Base-by-base conservation (phyloP, 2,113 vertebrate species). In the Hydrolagus affinis region DNA sequence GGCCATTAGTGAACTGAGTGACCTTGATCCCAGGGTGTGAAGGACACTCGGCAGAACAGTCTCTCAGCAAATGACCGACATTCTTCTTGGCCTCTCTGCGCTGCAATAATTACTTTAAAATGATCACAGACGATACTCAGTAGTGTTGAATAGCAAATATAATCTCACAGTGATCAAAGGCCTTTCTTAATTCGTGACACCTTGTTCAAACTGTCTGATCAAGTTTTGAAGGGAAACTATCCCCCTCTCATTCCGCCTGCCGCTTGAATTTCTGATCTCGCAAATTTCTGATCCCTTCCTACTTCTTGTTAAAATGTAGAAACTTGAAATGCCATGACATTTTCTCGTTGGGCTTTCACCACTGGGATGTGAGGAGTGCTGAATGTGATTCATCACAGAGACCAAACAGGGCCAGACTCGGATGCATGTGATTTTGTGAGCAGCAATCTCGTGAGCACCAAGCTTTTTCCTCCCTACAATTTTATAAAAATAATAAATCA, bases 251-350 rank as follows among this genome's bases (percentile, higher is more conserved):
- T 23, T 76, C 44, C 6, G 44, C 44, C 6, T 44, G 86, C 88
- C 85, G 85, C 0, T 0, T 86, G 88, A 87, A 86, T 88, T 83
- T 91, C 88, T 85, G 85, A 87, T 88, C 80, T 88, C 86, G 85
- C 75, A 86, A 75, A 86, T 73, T 85, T 85, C 68, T 68, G 74
- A 28, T 86, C 14, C 73, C 86, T 78, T n/a, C 32, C 85, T 4
- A 11, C 9, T 30, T 78, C 72, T 88, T 86, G 85, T 78, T 85
- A 86, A 77, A 56, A 86, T 85, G 21, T 86, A 83, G 86, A 85
- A 85, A 30, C 44, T 44, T 44, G 44, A 44, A 44, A 44, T 44
- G 44, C 44, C 44, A 44, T 44, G 44, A 44, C 44, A 3, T 44
- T 44, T 44, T 77, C 56, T 0, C 23, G 57, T 77, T 59, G 14